Base-by-base conservation (phyloP, 2,888 invertebrate genomes). In the Galeruca laticollis region DNA sequence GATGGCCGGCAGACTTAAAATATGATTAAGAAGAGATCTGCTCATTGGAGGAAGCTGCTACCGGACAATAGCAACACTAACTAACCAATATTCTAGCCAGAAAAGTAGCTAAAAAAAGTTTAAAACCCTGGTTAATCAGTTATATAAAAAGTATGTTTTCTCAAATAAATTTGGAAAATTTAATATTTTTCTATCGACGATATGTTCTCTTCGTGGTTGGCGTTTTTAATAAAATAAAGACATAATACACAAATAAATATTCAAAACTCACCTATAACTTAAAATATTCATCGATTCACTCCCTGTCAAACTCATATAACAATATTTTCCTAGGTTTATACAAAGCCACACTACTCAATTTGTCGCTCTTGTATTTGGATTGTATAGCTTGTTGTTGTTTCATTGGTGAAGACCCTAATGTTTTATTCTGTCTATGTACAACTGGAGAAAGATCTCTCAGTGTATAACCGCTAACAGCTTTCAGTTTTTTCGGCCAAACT, bases 371-470 rank as follows among this genome's bases (percentile, higher is more conserved):
- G 83, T 89, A 90, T 80, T 90, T 90, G 60, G 87, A 87, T 56
- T 86, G 84, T 6, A 90, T 86, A 2, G 90, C 87, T 78, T 89
- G 87, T 74, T 89, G 88, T 20, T 87, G 83, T 70, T 86, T 85
- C 11, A 80, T 80, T 8, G 86, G 84, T 9, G 89, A 87, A 69
- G 86, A 86, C 67, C 79, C 79, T 76, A 88, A 88, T 0, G 88
- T 86, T 70, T 82, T 81, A 72, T 88, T 85, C 62, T 90, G 86
- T 68, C 86, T 83, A 43, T 84, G 80, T 15, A 90, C 82, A 72
- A 89, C 87, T 10, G 87, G 86, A 56, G 84, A 84, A 56, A 90
- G 83, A 72, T 89, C 86, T 33, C 84, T 82, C 11, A 88, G 76
- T 43, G 80, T 82, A 79, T 89, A 90, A 1, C 87, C 87, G 57